These are phyloP conservation scores for Chrysotoxum bicinctum DNA, from an alignment of 2,888 invertebrate genomes.

Conservation along the genomic window DNA sequence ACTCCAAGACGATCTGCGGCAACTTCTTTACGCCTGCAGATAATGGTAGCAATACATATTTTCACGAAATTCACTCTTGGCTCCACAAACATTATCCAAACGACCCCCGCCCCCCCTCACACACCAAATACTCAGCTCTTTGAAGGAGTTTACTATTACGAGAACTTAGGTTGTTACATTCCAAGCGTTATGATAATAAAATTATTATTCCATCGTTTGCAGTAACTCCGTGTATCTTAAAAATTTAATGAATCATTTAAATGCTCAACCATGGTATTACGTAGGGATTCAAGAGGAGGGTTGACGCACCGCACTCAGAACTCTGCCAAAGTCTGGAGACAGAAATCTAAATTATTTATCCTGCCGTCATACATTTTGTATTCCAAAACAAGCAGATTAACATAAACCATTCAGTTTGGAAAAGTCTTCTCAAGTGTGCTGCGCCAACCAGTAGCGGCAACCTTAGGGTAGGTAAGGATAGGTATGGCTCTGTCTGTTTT, in stretches of 20 bases:
- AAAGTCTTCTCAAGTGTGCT: conserved; percentile 38
- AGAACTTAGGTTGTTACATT: conserved; percentile 14
- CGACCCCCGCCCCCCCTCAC: neutral
- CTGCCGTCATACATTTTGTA: conserved; percentile 52
- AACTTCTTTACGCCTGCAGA: conserved; percentile 45
- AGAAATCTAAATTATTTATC: conserved; percentile 63
- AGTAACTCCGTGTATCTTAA: conserved; percentile 44
- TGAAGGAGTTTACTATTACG: conserved; percentile 6
- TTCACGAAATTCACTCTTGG: conserved; percentile 38
- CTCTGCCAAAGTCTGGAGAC: conserved; percentile 37
- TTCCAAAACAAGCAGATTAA: conserved; percentile 45
- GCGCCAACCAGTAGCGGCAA: neutral
- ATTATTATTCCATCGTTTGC: conserved; percentile 64
- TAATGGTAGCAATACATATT: conserved; percentile 43
- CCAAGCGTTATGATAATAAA: conserved; percentile 54
- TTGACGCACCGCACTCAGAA: conserved; percentile 12
- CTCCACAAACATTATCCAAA: neutral
- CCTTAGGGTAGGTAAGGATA: conserved; percentile 8
- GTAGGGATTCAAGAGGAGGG: neutral
- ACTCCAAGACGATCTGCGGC: conserved; percentile 34
- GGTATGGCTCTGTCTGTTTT: neutral
- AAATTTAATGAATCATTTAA: conserved; percentile 70
- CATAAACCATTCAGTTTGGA: conserved; percentile 44
- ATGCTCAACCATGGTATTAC: conserved; percentile 24
- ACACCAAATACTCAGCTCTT: neutral